phyloP scores from a whole-genome alignment of 64 coral and sea anemone genomes.

The Orbicella faveolata region DNA sequence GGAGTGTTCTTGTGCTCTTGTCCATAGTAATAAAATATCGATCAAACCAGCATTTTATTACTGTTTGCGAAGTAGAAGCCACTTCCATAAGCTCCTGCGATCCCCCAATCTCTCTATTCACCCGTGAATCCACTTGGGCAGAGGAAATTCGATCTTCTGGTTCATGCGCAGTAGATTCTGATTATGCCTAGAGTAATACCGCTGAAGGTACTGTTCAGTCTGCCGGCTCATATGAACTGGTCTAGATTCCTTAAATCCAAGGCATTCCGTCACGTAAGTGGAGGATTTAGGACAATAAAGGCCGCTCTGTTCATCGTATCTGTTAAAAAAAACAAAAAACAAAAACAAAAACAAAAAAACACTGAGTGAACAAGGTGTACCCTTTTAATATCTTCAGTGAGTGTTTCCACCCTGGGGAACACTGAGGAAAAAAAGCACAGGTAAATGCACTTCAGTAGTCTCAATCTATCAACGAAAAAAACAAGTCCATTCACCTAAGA shows the following conservation, averaged over 20 bases:
- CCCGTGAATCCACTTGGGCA: slow-evolving; percentile 63
- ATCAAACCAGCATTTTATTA: neutral
- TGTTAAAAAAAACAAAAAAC: neutral
- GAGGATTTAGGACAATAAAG: slow-evolving; percentile 8
- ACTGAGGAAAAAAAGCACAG: too few relatives aligned
- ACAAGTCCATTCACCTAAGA: neutral
- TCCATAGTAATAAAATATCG: too few relatives aligned
- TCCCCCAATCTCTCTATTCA: neutral
- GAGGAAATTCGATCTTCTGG: slow-evolving; percentile 77
- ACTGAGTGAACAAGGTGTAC: too few relatives aligned
- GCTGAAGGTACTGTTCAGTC: slow-evolving; percentile 52
- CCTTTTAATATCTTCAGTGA: too few relatives aligned
- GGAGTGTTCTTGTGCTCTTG: too few relatives aligned
- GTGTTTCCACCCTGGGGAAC: too few relatives aligned
- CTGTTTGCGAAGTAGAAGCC: neutral
- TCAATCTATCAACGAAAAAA: neutral
- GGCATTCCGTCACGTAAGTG: slow-evolving; percentile 8
- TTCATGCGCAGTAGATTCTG: slow-evolving; percentile 77
- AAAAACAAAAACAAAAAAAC: neutral
- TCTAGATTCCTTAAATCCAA: slow-evolving; percentile 4
- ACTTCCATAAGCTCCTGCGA: neutral
- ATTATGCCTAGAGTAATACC: slow-evolving; percentile 82
- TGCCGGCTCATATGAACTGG: slow-evolving; percentile 4
- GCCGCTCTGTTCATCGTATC: slow-evolving; percentile 19
- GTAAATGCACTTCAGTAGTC: too few relatives aligned